Evolutionary conservation across 2,888 invertebrate species (phyloP), one percentile per base, ranked within the genome.

Genomic region (Leptopilina syphax): DNA sequence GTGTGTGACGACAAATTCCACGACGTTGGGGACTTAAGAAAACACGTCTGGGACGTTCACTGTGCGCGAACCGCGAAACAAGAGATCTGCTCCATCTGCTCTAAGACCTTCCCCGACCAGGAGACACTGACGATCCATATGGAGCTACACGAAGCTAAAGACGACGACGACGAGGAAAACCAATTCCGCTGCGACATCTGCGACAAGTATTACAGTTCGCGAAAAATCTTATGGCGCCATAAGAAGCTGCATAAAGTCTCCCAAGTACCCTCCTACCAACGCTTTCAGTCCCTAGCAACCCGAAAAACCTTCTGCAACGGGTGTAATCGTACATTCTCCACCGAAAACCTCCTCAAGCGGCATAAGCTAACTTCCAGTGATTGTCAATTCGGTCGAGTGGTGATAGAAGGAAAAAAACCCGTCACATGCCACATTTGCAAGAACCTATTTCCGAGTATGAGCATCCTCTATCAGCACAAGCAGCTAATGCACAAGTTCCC

Each of bases 381-480:
- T 47, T 84, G 81, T 9, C 78, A 82, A 10, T 24, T 47, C 9
- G 4, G 63, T 5, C 80, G 1, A 81, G 57, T n/a, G 0, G 66
- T 7, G 85, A 85, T 34, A 63, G 24, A 24, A 3, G 85, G 82
- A n/a, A 89, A 86, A 57, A 88, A 91, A 83, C 84, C 91, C 3
- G 84, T 92, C 63, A 94, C 94, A 77, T 95, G 95, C 86, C 94
- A 94, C 8, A 93, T 94, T 4, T 95, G 95, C 87, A 93, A 93
- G 68, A 94, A 94, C 84, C 93, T 93, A 78, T 95, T 95, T 86
- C 94, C 95, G 2, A 93, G 94, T 60, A 94, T 94, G 87, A 95
- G 95, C 7, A 94, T 94, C 0, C 90, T 95, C 44, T 93, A 94
- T 57, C 94, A 94, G 68, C 95, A 95, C 86, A 94, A 95, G 90